phyloP scores from a whole-genome alignment of 1,140 invertebrate genomes.

The Diorhabda sublineata region DNA sequence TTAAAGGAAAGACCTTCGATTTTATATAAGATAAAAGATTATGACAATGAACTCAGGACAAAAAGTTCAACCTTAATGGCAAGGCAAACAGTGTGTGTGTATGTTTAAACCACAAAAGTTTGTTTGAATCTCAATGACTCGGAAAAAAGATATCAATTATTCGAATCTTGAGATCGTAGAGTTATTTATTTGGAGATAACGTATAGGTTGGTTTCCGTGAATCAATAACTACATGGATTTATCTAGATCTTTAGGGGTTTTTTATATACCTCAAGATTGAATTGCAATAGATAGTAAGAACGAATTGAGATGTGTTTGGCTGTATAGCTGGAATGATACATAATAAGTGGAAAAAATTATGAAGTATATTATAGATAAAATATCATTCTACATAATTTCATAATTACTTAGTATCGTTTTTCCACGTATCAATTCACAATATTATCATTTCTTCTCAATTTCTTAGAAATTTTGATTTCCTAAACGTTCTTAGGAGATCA shows the following conservation, averaged over 20 bases:
- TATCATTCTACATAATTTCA: too few relatives aligned
- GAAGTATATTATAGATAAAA: too few relatives aligned
- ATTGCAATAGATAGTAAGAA: too few relatives aligned
- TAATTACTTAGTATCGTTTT: too few relatives aligned
- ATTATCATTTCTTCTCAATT: too few relatives aligned
- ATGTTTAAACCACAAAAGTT: slow-evolving; percentile 15
- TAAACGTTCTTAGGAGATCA: too few relatives aligned
- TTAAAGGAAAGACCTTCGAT: slow-evolving; percentile 13
- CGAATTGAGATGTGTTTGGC: too few relatives aligned
- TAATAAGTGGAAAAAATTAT: too few relatives aligned
- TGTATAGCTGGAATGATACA: too few relatives aligned
- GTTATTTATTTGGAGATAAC: neutral
- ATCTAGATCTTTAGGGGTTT: neutral
- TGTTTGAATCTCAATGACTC: slow-evolving; percentile 16
- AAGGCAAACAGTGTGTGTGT: slow-evolving; percentile 16
- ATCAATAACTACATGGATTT: neutral
- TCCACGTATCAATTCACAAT: too few relatives aligned
- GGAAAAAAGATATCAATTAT: slow-evolving; percentile 15
- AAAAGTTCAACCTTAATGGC: slow-evolving; percentile 14
- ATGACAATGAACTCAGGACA: slow-evolving; percentile 11
- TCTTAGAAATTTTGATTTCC: too few relatives aligned
- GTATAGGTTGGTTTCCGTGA: neutral
- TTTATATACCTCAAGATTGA: too few relatives aligned
- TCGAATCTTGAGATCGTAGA: slow-evolving; percentile 7
- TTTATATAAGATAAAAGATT: slow-evolving; percentile 17